These are phyloP conservation scores for Lithobates sylvaticus DNA, from an alignment of 2,797 vertebrate genomes.

Conservation along the genomic window DNA sequence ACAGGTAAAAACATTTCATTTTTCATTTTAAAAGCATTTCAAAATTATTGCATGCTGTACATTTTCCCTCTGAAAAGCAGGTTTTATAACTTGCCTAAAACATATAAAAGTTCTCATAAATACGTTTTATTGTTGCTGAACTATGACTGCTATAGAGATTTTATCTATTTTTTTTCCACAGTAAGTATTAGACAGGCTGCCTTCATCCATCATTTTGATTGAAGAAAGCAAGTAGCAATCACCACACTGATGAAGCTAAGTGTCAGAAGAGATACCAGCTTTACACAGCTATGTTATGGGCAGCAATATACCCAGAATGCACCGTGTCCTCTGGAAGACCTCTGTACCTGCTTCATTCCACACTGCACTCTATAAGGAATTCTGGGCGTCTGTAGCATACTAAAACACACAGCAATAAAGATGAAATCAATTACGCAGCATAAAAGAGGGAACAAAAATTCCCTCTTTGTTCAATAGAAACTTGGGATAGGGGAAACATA, in stretches of 20 bases:
- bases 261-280: slow-evolving; percentile 8
- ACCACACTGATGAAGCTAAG: slow-evolving; percentile 16
- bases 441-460: too few relatives aligned
- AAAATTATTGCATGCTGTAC: slow-evolving; percentile 31
- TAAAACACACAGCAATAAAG: too few relatives aligned
- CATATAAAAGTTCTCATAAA: slow-evolving; percentile 55
- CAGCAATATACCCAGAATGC: background rate
- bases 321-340: background rate
- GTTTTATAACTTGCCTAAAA: slow-evolving; percentile 44
- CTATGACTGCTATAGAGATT: slow-evolving; percentile 35
- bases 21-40: slow-evolving; percentile 47
- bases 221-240: slow-evolving; percentile 20
- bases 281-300: background rate
- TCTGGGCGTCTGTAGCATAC: too few relatives aligned
- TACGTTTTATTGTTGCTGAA: slow-evolving; percentile 43
- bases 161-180: slow-evolving; percentile 10
- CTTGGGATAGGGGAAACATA: too few relatives aligned
- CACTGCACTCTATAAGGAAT: too few relatives aligned
- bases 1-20: slow-evolving; percentile 45
- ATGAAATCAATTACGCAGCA: too few relatives aligned
- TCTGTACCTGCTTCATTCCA: background rate
- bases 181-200: slow-evolving; percentile 35
- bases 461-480: too few relatives aligned
- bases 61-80: slow-evolving; percentile 5
- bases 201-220: slow-evolving; percentile 42